Base-by-base conservation (phyloP, 53 echinoderm and acorn worm species). In the Holothuria leucospilota region DNA sequence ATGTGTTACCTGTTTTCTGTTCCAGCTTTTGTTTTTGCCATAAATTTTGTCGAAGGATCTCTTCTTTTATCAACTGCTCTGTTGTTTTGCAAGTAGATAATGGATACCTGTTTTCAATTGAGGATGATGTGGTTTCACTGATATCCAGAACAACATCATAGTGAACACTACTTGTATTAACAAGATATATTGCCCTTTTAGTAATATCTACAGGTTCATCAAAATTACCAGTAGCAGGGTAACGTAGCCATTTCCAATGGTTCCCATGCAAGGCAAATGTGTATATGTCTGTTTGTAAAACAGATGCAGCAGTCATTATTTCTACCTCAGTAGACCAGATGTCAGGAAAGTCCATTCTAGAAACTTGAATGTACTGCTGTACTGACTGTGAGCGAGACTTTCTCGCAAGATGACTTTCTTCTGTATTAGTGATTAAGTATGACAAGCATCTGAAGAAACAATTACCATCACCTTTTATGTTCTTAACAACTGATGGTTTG, bases 361-460 rank as follows among this genome's bases (percentile, higher is more conserved):
- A 79, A 29, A 14, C 56, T 24, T 79, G 0, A 79, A 79, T 79
- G 61, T 79, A 79, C 5, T 79, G 49, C 16, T 59, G 79, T 20
- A 79, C 79, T 59, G 79, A 59, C 51, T 79, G 59, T 20, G 59
- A 27, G 2, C 14, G 26, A n/a, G 59, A 79, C 30, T 79, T 8
- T 24, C 79, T 56, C 7, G 52, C 28, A 25, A n/a, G 59, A 59
- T 59, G 59, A 13, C 59, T 24, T 29, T 59, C 80, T 59, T 80
- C 80, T 59, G 80, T 52, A 24, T 59, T 1, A 21, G 80, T 80
- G 5, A 80, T 26, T 20, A 80, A 80, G 23, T 29, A 80, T 80
- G 80, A 80, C 61, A 80, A 80, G 51, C 80, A 80, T 28, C 80
- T 58, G 23, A 80, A 80, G 59, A 80, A 80, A 34, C 80, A 80